Evolutionary conservation across 2,888 invertebrate genomes (phyloP).

Genomic region (Pyrrhia umbra): DNA sequence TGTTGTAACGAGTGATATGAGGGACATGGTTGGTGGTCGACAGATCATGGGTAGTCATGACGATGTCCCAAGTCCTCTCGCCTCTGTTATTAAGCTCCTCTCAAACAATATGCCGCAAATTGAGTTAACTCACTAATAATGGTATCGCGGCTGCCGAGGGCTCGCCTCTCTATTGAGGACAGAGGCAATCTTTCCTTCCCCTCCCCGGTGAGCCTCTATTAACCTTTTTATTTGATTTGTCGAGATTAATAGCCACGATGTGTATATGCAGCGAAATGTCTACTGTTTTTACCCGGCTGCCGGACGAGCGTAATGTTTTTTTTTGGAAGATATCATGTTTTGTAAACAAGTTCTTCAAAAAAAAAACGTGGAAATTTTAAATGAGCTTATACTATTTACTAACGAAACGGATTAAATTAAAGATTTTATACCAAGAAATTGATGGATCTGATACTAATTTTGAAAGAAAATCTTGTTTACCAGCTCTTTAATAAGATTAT

Average conservation of each 20-base stretch:
- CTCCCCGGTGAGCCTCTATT: constrained; percentile 76
- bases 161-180: constrained; percentile 80
- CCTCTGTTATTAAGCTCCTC: constrained; percentile 88
- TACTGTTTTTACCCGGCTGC: too few relatives aligned
- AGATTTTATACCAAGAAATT: constrained; percentile 57
- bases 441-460: constrained; percentile 50
- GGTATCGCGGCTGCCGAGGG: constrained; percentile 84
- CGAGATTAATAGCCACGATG: constrained; percentile 84
- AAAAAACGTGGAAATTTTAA: constrained; percentile 6
- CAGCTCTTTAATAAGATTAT: constrained; percentile 62
- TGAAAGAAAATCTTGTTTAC: constrained; percentile 57
- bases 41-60: constrained; percentile 83
- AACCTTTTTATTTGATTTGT: constrained; percentile 85
- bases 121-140: constrained; percentile 90
- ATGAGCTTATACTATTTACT: constrained; percentile 20
- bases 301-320: too few relatives aligned
- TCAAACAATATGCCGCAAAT: constrained; percentile 90
- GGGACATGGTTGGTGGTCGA: constrained; percentile 60
- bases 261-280: constrained; percentile 72
- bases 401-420: constrained; percentile 46
- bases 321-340: constrained; percentile 37
- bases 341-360: not conserved
- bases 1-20: constrained; percentile 32
- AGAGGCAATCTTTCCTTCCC: constrained; percentile 82
- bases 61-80: constrained; percentile 83